phyloP scores from a whole-genome alignment of 2,113 vertebrate species.

The Thalassoma bifasciatum region DNA sequence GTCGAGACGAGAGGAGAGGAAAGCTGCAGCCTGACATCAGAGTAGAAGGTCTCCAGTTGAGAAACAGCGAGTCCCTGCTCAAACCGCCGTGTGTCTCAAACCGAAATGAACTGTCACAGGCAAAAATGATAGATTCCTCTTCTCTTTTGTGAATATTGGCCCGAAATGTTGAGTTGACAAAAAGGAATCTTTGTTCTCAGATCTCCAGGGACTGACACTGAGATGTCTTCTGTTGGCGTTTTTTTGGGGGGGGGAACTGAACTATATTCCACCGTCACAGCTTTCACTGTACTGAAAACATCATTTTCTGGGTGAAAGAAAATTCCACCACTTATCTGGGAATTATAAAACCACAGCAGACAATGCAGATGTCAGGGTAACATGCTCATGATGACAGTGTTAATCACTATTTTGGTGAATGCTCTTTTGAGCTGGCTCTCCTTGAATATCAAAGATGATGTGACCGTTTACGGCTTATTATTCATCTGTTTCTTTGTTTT shows the following conservation, averaged over 20 bases:
- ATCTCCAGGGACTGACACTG: slow-evolving; percentile 36
- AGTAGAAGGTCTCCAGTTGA: slow-evolving; percentile 14
- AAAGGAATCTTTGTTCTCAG: slow-evolving; percentile 35
- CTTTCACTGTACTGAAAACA: slow-evolving; percentile 28
- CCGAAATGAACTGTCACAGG: slow-evolving; percentile 13
- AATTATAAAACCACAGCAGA: slow-evolving; percentile 36
- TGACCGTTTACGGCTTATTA: slow-evolving; percentile 33
- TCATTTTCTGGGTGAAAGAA: slow-evolving; percentile 23
- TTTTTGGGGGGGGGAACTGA: slow-evolving; percentile 29
- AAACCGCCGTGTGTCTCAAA: slow-evolving; percentile 1
- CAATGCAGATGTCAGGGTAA: not conserved
- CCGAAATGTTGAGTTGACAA: slow-evolving; percentile 13
- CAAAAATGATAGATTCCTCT: slow-evolving; percentile 33
- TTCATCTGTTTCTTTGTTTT: slow-evolving; percentile 35
- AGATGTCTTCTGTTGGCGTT: slow-evolving; percentile 18
- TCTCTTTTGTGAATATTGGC: slow-evolving; percentile 32
- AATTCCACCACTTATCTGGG: slow-evolving; percentile 31
- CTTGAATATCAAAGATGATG: slow-evolving; percentile 10
- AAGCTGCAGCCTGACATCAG: slow-evolving; percentile 26
- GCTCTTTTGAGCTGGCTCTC: not conserved
- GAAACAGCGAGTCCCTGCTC: slow-evolving; percentile 4
- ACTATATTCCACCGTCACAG: slow-evolving; percentile 36
- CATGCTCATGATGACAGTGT: slow-evolving; percentile 16
- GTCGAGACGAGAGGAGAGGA: slow-evolving; percentile 49
- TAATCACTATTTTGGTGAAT: slow-evolving; percentile 36